Evolutionary conservation across 2,797 vertebrate genomes (phyloP), one percentile per base, ranked within the genome.

Genomic region (Gymnoscopelus braueri): DNA sequence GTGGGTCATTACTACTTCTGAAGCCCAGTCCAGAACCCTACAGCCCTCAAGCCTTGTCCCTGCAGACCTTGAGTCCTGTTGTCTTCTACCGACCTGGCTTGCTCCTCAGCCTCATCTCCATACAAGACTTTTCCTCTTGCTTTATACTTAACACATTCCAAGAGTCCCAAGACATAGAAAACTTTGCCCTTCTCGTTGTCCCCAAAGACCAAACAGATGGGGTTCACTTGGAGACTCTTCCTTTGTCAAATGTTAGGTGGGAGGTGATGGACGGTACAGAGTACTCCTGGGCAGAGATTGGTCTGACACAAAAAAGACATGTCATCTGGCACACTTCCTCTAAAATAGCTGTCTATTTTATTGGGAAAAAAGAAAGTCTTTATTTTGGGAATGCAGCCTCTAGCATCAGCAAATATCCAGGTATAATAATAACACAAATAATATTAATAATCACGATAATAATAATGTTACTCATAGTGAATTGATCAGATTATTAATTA

Each of bases 301-400:
- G 0, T 0, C 13, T 86, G 7, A 0, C 0, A 0, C 0, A 0
- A 0, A 0, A 0, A 0, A 1, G 4, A 0, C 60, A 11, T 0
- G 0, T 89, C 23, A 52, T 94, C 70, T 95, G 93, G 93, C 93
- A 94, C 66, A 5, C 1, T 0, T 62, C 35, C 6, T 71, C 78
- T 14, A 84, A 11, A 7, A 93, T 95, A 70, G 89, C 71, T 0
- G 92, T 92, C 29, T 95, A 94, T 55, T 65, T 78, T 3, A 0
- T 81, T 0, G 75, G 39, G n/a, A 3, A 1, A 0, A 15, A 13
- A 0, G 0, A 0, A 0, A 0, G 0, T 0, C 1, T 0, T 6
- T 0, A 0, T 29, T 90, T 87, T 68, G 90, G 85, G 19, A 86
- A 88, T 58, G 83, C 88, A 0, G 93, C 91, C 2, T 2, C 86